Evolutionary conservation across 2,888 invertebrate genomes (phyloP), one percentile per base, ranked within the genome.

Genomic region (Apocheima hispidaria): DNA sequence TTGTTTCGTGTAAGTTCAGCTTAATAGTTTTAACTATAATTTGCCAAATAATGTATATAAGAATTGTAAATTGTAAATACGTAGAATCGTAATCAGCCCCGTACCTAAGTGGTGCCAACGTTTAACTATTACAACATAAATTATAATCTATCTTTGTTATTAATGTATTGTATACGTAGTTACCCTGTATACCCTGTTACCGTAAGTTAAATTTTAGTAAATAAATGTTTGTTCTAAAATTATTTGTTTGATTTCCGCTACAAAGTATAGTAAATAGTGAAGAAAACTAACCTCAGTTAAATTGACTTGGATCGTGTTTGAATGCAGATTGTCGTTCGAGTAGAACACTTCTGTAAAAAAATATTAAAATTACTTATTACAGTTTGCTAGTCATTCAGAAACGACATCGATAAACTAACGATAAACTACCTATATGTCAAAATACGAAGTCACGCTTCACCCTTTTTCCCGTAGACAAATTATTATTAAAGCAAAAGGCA

Each of bases 291-390:
- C 96, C 94, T 97, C 97, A 51, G 96, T 93, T 81, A 98, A 93
- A 82, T 94, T 96, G 72, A 98, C 92, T 91, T 97, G 97, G 65
- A 98, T 94, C 68, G 94, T 95, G 74, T 97, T 97, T 81, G 96
- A 96, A 83, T 96, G 96, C 58, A 96, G 92, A 30, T 96, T 95
- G 84, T 97, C 97, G 82, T 96, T 96, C 63, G 95, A 93, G 84
- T 97, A 96, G 83, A 96, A 87, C 40, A 84, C 78, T 76, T 84
- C 88, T 87, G 83, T 57, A 84, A 46, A 40, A 21, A 28, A 53
- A 50, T 36, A 63, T 52, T 46, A 35, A 54, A 16, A 49, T n/a
- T n/a, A n/a, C n/a, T 51, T 26, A 54, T 28, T 16, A 46, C 30
- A 40, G 2, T 9, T 9, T 36, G 16, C 14, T 35, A 35, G 14